These are phyloP conservation scores for Chorisops tibialis DNA, from an alignment of 2,888 invertebrate genomes.

Conservation along the genomic window DNA sequence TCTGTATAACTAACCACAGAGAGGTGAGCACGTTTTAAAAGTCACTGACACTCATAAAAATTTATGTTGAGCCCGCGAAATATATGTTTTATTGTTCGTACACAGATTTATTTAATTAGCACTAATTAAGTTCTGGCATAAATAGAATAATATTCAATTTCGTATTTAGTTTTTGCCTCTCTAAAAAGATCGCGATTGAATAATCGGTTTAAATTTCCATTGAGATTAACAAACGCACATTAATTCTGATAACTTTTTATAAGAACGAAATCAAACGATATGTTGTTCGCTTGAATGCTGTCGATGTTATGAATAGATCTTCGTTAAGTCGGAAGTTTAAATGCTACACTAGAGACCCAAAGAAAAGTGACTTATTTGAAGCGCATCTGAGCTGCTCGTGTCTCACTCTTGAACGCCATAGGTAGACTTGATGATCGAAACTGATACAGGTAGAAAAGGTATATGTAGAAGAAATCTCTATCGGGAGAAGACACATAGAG, in stretches of 20 bases:
- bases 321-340: slow-evolving; percentile 50
- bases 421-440: too few relatives aligned
- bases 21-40: slow-evolving; percentile 31
- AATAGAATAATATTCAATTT: neutral
- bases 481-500: too few relatives aligned
- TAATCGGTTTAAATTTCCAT: neutral
- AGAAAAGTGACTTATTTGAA: neutral
- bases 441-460: too few relatives aligned
- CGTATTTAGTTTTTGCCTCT: neutral
- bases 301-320: slow-evolving; percentile 51
- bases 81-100: neutral
- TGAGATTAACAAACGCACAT: neutral
- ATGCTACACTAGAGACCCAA: slow-evolving; percentile 36
- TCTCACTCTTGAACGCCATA: too few relatives aligned
- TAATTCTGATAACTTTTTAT: neutral
- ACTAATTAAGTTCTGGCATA: neutral
- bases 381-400: slow-evolving; percentile 4
- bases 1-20: neutral
- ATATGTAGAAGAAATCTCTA: too few relatives aligned
- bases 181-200: neutral
- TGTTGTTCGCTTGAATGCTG: slow-evolving; percentile 49
- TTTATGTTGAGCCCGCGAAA: slow-evolving; percentile 25
- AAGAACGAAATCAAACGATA: slow-evolving; percentile 29
- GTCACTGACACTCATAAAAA: slow-evolving; percentile 46
- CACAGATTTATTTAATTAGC: neutral